These are phyloP conservation scores for Vanessa tameamea DNA, from an alignment of 1,140 invertebrate genomes.

Conservation along the genomic window DNA sequence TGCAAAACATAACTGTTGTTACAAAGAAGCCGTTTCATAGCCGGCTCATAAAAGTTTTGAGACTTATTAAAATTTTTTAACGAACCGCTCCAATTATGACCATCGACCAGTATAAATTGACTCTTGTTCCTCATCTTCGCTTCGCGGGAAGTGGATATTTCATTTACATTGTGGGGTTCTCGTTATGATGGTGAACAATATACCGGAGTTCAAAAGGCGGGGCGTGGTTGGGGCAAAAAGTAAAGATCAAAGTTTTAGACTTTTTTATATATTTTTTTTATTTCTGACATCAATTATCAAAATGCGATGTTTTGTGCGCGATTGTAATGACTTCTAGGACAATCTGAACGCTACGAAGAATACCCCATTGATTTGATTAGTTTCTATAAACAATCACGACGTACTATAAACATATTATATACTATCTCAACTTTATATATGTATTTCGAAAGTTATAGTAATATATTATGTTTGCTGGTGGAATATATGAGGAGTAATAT, in stretches of 20 bases:
- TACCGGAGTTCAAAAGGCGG: constrained; percentile 53
- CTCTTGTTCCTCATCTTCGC: constrained; percentile 28
- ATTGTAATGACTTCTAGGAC: background rate
- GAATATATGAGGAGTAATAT: too few relatives aligned
- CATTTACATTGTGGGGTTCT: constrained; percentile 36
- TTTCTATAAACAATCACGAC: background rate
- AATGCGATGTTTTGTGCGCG: constrained; percentile 34
- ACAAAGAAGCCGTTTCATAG: constrained; percentile 50
- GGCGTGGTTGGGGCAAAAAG: constrained; percentile 53
- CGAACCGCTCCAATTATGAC: constrained; percentile 54
- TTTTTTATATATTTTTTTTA: constrained; percentile 40
- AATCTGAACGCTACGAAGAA: too few relatives aligned
- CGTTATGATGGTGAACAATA: constrained; percentile 41
- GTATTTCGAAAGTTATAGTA: too few relatives aligned
- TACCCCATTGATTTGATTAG: too few relatives aligned
- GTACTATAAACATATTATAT: background rate
- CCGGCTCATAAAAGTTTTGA: constrained; percentile 52
- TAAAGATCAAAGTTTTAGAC: constrained; percentile 58
- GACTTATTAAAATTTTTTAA: constrained; percentile 60
- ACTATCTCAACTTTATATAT: background rate
- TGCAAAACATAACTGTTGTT: constrained; percentile 44
- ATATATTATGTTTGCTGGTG: too few relatives aligned
- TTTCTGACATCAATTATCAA: constrained; percentile 34
- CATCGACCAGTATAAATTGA: constrained; percentile 42
- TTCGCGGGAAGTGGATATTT: constrained; percentile 9